A percentile compares a stretch with the other conserved stretches of the same genome.
Evolutionary conservation across 2,797 vertebrate genomes (phyloP).

Genomic region (Valencia hispanica): DNA sequence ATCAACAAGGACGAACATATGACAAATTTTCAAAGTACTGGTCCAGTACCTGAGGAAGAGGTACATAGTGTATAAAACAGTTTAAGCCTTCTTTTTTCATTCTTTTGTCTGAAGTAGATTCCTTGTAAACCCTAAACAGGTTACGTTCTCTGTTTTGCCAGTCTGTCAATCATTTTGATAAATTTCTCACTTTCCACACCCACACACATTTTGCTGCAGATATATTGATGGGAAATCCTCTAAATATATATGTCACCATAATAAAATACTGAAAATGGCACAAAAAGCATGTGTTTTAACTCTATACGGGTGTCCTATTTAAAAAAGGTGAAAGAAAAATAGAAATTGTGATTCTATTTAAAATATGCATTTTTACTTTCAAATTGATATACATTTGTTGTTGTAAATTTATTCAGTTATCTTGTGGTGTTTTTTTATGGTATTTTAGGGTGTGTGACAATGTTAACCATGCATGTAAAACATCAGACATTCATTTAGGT

Average conservation of each 20-base stretch:
- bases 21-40: neutral
- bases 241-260: neutral
- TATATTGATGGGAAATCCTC: neutral
- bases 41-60: neutral
- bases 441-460: neutral
- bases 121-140: neutral
- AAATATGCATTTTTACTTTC: neutral
- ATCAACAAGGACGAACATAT: neutral
- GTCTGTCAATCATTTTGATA: neutral
- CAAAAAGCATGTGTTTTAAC: neutral
- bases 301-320: no score
- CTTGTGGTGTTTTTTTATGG: neutral
- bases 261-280: neutral
- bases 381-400: neutral
- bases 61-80: neutral
- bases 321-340: neutral
- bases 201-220: neutral
- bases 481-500: conserved; percentile 3
- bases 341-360: neutral
- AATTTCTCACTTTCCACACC: neutral
- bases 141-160: neutral
- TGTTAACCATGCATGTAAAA: conserved; percentile 10
- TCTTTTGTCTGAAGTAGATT: neutral
- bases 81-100: neutral
- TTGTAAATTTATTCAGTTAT: neutral